Base-by-base conservation (phyloP, 2,888 invertebrate genomes). In the Melinopterus prodromus region DNA sequence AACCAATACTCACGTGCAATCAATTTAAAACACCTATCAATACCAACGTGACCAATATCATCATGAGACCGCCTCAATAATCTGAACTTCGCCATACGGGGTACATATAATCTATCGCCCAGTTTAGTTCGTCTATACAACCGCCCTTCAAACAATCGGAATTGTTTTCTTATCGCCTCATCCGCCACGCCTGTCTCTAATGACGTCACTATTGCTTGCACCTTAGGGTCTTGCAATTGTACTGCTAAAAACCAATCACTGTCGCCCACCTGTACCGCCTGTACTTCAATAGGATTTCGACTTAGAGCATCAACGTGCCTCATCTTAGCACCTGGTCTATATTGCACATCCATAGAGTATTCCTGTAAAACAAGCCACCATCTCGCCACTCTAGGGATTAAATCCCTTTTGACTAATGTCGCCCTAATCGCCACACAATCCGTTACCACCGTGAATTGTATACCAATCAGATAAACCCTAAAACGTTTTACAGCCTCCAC, bases 401-500 rank as follows among this genome's bases (percentile, higher is more conserved):
- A 35, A 16, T 79, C 79, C 12, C 70, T 37, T 38, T 80, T 80
- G 3, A 53, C 4, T 16, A 80, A 16, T 6, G 78, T 79, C 26
- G 69, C 78, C 16, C 78, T 78, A 1, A 83, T 77, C 14, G 81
- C 80, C 1, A 71, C 72, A 26, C 26, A 26, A 26, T 26, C 26
- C 26, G n/a, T n/a, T n/a, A n/a, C n/a, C n/a, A 38, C 6, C 38
- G 53, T 83, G 72, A 86, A 85, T 0, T 37, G 74, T 9, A 79
- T 72, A 6, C 83, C 83, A 36, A 82, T 82, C 0, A 86, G 53
- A 72, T 85, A 86, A 6, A 80, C 82, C 12, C 84, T 80, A 76
- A 86, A 86, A 71, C 83, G 80, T 5, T 81, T 37, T 0, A 85
- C 69, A 0, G 83, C 80, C 77, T 81, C 84, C 0, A 87, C 84